These are phyloP conservation scores for Catamblyrhynchus diadema DNA, from an alignment of 2,797 vertebrate genomes.

Conservation along the genomic window DNA sequence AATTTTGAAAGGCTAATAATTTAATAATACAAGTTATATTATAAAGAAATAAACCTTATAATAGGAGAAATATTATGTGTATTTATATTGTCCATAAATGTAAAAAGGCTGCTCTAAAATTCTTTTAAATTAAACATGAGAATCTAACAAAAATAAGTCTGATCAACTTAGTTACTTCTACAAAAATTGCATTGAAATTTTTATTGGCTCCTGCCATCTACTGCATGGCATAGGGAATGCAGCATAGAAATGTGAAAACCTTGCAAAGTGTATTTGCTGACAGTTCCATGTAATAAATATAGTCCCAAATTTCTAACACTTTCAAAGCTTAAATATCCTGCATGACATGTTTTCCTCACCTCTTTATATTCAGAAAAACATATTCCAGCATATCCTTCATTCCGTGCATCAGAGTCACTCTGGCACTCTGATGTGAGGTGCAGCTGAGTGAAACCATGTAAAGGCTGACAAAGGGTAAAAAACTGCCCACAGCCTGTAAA, in stretches of 20 bases:
- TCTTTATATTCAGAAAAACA: background rate
- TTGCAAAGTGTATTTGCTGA: background rate
- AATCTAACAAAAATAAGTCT: background rate
- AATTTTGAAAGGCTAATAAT: slow-evolving; percentile 35
- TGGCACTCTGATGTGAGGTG: fast-evolving
- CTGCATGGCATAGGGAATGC: slow-evolving; percentile 8
- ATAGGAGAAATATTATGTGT: background rate
- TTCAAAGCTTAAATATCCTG: background rate
- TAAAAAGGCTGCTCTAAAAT: background rate
- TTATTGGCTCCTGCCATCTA: slow-evolving; percentile 56
- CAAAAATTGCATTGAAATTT: background rate
- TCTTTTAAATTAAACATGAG: slow-evolving; percentile 30
- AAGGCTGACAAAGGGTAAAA: background rate
- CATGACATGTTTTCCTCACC: background rate
- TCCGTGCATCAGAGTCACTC: background rate
- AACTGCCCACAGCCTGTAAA: background rate
- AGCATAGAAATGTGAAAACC: background rate
- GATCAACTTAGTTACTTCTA: background rate
- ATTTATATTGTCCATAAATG: background rate
- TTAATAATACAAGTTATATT: slow-evolving; percentile 35
- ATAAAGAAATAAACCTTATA: slow-evolving; percentile 22
- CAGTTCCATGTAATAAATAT: background rate
- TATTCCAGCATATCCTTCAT: background rate
- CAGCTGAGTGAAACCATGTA: background rate
- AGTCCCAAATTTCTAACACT: background rate